phyloP scores from a whole-genome alignment of 2,888 invertebrate genomes.

The Caenorhabditis sinica region DNA sequence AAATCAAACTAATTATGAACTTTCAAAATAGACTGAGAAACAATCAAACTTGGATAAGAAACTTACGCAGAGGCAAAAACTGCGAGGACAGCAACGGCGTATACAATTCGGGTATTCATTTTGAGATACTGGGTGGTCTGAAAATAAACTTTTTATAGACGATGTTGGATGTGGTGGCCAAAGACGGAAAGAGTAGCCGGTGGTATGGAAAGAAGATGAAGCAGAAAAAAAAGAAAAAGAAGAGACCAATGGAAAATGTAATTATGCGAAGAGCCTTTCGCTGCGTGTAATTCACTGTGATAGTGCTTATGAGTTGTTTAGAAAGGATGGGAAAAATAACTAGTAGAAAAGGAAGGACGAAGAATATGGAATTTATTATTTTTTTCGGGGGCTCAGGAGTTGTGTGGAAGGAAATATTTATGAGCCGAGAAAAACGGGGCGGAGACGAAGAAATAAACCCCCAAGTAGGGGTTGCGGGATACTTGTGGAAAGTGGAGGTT shows the following conservation, averaged over 20 bases:
- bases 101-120: conserved; percentile 52
- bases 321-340: conserved; percentile 31
- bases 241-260: conserved; percentile 45
- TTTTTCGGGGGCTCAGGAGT: conserved; percentile 46
- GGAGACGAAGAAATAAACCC: conserved; percentile 11
- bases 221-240: conserved; percentile 29
- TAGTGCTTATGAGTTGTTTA: conserved; percentile 47
- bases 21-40: background rate
- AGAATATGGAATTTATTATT: conserved; percentile 57
- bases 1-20: background rate
- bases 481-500: conserved; percentile 47
- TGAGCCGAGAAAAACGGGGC: conserved; percentile 34
- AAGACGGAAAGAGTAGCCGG: conserved; percentile 16
- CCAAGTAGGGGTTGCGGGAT: conserved; percentile 8
- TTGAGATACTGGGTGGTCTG: conserved; percentile 19
- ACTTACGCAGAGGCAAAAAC: conserved; percentile 46
- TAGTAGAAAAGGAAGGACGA: background rate
- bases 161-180: background rate
- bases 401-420: conserved; percentile 53
- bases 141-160: conserved; percentile 9
- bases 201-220: background rate
- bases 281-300: conserved; percentile 34
- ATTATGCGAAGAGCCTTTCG: conserved; percentile 41
- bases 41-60: background rate
- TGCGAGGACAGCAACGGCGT: conserved; percentile 38